Evolutionary conservation across 2,113 vertebrate genomes (phyloP), one percentile per base, ranked within the genome.

Genomic region (Microcebus griseorufus): DNA sequence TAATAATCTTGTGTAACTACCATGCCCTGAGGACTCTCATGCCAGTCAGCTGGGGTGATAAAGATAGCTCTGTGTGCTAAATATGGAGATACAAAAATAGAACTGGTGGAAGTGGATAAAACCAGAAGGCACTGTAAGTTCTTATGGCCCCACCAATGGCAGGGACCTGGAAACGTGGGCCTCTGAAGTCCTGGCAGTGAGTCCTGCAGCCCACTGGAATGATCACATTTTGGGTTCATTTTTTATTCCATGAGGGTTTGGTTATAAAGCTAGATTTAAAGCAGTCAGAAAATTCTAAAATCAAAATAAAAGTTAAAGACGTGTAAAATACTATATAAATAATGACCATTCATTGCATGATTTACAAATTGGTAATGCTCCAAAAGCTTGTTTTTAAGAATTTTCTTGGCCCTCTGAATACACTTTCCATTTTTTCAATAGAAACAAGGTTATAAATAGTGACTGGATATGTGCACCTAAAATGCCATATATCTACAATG

Each of bases 11-110:
- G 42, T 84, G 29, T 94, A 91, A 93, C 88, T 96, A 3, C 89
- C 42, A 1, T 97, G 94, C 95, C 97, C 95, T 67, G 82, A 75
- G 94, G 98, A 98, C 79, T 95, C 93, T 72, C 92, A 96, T 90
- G 97, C 92, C 87, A 81, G 96, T 98, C 97, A 98, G 97, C 96
- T 92, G 97, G 85, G 69, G 62, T 27, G 95, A 81, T 90, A 96
- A 97, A 98, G 83, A 97, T 97, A 97, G 97, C 64, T 90, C 88
- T 58, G 34, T 86, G 95, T 42, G 67, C 92, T 95, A 93, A 97
- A 93, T 96, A n/a, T 55, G 32, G 96, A 90, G 85, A 72, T 4
- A 17, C 90, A 62, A 85, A 98, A 98, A 97, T 95, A 98, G 95
- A 94, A 23, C 72, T 9, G 7, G 37, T 96, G 89, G 94, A 94